These are phyloP conservation scores for Ornithorhynchus anatinus DNA, from an alignment of 2,113 vertebrate species.

Conservation along the genomic window DNA sequence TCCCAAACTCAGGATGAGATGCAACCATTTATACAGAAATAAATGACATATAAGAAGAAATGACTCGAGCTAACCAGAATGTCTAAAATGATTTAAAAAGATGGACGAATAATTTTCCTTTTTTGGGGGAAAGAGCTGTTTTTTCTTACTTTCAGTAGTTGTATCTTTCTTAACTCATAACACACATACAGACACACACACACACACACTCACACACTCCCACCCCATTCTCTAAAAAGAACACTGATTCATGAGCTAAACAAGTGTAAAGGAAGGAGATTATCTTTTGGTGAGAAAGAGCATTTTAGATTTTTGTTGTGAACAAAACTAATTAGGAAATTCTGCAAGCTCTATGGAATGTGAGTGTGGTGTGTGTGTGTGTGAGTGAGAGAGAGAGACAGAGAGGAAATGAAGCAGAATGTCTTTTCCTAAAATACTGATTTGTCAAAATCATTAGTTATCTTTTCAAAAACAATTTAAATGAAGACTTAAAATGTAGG, in stretches of 20 bases:
- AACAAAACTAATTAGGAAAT: slow-evolving; percentile 20
- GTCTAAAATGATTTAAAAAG: accelerated
- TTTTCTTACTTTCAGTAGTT: not conserved
- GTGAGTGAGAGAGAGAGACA: no score
- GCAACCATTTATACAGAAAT: no score
- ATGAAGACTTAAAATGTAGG: not conserved
- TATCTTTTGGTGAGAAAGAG: not conserved
- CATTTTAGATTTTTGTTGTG: not conserved
- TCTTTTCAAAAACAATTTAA: not conserved
- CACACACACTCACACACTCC: no score
- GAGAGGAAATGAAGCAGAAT: not conserved
- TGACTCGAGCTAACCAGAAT: accelerated
- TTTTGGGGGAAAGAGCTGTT: no score
- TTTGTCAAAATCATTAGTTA: slow-evolving; percentile 5
- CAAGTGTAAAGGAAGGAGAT: not conserved
- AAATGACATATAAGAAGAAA: no score
- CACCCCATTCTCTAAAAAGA: no score
- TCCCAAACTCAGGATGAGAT: no score
- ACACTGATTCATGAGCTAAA: not conserved
- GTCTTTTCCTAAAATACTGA: slow-evolving; percentile 4
- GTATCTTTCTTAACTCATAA: not conserved
- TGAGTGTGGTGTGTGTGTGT: not conserved
- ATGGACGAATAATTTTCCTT: accelerated
- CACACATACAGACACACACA: no score
- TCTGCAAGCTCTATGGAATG: no score